Evolutionary conservation across 2,888 invertebrate species (phyloP).

Genomic region (Orthosia incerta): DNA sequence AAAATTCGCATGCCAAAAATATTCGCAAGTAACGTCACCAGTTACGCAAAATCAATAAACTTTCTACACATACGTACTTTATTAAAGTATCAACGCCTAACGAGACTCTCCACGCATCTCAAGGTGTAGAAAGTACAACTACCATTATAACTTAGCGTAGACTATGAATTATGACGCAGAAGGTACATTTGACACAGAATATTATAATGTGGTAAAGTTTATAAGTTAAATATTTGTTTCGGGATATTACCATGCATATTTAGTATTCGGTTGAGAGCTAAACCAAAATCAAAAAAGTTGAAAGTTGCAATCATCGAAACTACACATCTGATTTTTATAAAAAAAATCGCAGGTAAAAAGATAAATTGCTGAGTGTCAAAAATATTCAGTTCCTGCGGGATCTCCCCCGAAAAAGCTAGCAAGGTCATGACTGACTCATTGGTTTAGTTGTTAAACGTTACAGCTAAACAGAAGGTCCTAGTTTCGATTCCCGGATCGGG

Average conservation of each 20-base stretch:
- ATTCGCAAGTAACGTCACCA: background rate
- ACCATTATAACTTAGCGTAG: slow-evolving; percentile 39
- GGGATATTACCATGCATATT: too few relatives aligned
- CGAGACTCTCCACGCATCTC: slow-evolving; percentile 40
- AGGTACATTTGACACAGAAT: background rate
- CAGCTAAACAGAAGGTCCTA: background rate
- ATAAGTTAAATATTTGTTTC: too few relatives aligned
- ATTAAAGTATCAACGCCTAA: slow-evolving; percentile 46
- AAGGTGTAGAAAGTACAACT: slow-evolving; percentile 58
- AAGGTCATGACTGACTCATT: too few relatives aligned
- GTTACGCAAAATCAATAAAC: slow-evolving; percentile 42
- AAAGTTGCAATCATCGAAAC: too few relatives aligned
- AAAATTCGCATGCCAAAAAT: slow-evolving; percentile 13
- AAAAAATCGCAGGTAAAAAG: too few relatives aligned
- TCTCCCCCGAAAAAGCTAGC: too few relatives aligned
- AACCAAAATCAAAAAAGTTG: too few relatives aligned
- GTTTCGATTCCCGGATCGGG: background rate
- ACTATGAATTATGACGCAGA: slow-evolving; percentile 47
- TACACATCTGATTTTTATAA: too few relatives aligned
- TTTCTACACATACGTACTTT: slow-evolving; percentile 40
- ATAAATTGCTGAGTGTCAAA: too few relatives aligned
- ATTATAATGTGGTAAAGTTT: too few relatives aligned
- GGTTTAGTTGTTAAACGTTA: background rate
- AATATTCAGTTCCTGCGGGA: too few relatives aligned
- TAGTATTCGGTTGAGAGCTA: too few relatives aligned